These are phyloP conservation scores for Plotosus lineatus DNA, from an alignment of 2,113 vertebrate genomes.

Conservation along the genomic window DNA sequence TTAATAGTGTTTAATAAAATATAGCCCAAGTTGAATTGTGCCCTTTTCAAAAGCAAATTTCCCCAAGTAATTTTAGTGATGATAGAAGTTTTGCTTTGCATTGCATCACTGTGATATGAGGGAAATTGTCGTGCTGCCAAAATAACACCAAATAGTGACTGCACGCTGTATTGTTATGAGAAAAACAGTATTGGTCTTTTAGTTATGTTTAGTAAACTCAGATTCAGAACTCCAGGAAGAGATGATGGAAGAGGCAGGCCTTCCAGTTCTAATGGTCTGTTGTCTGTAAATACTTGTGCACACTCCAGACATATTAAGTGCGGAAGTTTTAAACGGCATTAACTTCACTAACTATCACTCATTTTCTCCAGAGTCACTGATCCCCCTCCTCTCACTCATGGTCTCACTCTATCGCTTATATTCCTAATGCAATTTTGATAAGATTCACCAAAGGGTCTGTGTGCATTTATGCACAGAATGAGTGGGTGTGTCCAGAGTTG, in stretches of 20 bases:
- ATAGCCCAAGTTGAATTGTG: neutral
- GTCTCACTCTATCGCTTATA: neutral
- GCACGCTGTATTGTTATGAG: constrained; percentile 67
- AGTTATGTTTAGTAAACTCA: constrained; percentile 76
- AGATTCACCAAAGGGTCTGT: neutral
- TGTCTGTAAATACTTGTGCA: constrained; percentile 73
- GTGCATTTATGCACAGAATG: too few species aligned
- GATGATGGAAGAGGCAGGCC: constrained; percentile 55
- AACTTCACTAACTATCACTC: constrained; percentile 13
- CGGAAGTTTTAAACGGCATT: constrained; percentile 19
- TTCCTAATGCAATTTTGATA: neutral
- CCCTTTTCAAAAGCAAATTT: neutral
- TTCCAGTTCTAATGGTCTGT: constrained; percentile 62
- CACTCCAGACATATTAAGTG: constrained; percentile 68
- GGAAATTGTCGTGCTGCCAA: constrained; percentile 58
- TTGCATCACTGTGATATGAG: constrained; percentile 19
- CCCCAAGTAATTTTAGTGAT: neutral
- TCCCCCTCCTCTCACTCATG: neutral
- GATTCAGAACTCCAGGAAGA: constrained; percentile 64
- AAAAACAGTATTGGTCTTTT: constrained; percentile 73
- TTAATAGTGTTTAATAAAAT: neutral
- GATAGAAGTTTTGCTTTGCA: neutral
- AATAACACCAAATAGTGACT: constrained; percentile 65
- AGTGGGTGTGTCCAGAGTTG: too few species aligned
- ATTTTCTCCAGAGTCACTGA: constrained; percentile 14